Percentiles rank a stretch among this genome's conserved stretches.
These are phyloP conservation scores for Patagioenas fasciata DNA, from an alignment of 2,113 vertebrate species.

Conservation along the genomic window DNA sequence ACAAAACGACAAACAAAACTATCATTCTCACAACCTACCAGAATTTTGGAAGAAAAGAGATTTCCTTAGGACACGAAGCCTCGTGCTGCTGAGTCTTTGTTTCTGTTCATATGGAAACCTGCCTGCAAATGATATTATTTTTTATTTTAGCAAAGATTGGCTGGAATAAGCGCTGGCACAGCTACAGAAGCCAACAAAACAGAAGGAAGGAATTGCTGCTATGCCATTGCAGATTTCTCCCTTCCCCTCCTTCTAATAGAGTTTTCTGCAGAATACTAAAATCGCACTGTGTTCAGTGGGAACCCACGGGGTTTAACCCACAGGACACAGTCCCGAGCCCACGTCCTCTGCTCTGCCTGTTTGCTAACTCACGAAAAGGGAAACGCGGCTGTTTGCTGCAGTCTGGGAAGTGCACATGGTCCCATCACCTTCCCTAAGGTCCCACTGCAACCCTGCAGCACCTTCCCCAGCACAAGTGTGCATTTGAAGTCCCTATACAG, in stretches of 20 bases:
- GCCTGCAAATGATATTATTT: not conserved
- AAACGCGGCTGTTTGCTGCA: not conserved
- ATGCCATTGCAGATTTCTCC: not conserved
- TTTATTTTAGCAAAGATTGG: constrained; percentile 17
- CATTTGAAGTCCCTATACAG: not conserved
- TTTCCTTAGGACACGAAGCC: not conserved
- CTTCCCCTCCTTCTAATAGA: not conserved
- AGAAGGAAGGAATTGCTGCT: not conserved
- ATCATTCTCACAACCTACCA: not conserved
- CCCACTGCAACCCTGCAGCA: not conserved
- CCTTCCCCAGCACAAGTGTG: not conserved
- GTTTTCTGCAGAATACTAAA: not conserved
- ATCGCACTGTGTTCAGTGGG: not conserved
- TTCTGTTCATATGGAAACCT: constrained; percentile 13
- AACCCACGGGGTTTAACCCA: not conserved
- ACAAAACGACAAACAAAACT: not conserved
- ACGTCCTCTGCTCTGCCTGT: not conserved
- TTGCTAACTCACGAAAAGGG: not conserved
- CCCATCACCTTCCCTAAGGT: not conserved
- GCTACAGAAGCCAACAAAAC: not conserved
- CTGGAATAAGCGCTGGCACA: not conserved
- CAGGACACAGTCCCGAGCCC: not conserved
- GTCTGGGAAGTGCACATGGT: not conserved
- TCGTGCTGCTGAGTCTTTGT: not conserved
- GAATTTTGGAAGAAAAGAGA: constrained; percentile 2